Percentiles rank a stretch among this genome's conserved stretches.
Conservation (phyloP, 2,888 invertebrate genomes). For the Acronicta leporina region DNA sequence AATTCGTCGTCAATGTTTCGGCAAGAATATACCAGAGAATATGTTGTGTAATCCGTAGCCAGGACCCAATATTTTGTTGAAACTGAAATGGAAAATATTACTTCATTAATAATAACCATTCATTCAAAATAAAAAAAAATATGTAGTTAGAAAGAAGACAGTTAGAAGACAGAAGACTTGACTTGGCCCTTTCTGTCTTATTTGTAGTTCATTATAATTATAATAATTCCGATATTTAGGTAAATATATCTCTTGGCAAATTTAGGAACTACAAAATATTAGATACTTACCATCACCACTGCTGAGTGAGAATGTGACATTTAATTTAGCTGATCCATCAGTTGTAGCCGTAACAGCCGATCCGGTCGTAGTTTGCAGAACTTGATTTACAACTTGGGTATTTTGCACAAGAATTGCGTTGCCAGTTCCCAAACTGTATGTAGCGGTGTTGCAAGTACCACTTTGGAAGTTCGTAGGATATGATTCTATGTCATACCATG, state of each 20-base stretch:
- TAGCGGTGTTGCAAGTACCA: conserved; percentile 75
- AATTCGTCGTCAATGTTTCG: conserved; percentile 75
- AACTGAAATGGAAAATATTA: conserved; percentile 56
- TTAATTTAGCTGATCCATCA: conserved; percentile 72
- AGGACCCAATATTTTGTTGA: conserved; percentile 73
- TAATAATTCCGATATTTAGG: no score
- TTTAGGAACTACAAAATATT: no score
- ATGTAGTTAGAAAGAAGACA: no score
- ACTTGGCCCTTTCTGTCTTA: no score
- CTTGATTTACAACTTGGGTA: conserved; percentile 73
- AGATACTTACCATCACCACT: conserved; percentile 62
- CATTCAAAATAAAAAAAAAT: no score
- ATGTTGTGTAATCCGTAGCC: conserved; percentile 90
- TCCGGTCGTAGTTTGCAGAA: conserved; percentile 69
- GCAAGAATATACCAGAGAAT: conserved; percentile 91
- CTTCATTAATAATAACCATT: no score
- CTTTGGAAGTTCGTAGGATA: conserved; percentile 77
- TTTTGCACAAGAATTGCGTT: conserved; percentile 70
- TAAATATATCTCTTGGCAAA: no score
- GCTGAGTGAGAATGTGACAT: conserved; percentile 70
- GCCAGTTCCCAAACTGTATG: conserved; percentile 62
- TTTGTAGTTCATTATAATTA: no score
- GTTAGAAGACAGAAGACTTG: no score
- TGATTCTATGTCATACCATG: conserved; percentile 78
- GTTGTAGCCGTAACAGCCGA: conserved; percentile 63